phyloP scores from a whole-genome alignment of 2,113 vertebrate species.

The Anoplopoma fimbria region DNA sequence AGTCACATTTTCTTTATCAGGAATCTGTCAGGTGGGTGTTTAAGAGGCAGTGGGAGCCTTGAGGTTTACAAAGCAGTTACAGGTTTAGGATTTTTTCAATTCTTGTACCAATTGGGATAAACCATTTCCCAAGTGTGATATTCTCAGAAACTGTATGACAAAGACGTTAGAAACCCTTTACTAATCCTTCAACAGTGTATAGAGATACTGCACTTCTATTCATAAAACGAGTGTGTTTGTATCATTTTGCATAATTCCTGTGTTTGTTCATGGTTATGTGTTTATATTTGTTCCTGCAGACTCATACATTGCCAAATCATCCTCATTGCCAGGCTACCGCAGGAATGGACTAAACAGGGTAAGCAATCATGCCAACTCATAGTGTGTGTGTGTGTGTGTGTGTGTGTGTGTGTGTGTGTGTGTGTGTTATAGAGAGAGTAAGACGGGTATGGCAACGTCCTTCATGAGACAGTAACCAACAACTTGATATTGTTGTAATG shows the following conservation, averaged over 20 bases:
- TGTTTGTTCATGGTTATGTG: conserved; percentile 34
- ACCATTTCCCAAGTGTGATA: not conserved
- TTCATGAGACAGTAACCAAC: conserved; percentile 19
- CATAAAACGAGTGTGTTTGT: not conserved
- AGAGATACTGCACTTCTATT: not conserved
- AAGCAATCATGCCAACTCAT: conserved; percentile 56
- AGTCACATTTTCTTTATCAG: not conserved
- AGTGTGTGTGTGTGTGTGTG: not conserved
- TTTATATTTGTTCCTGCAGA: conserved; percentile 82
- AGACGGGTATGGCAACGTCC: conserved; percentile 16
- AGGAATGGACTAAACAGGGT: conserved; percentile 92
- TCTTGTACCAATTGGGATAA: not conserved
- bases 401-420: not conserved
- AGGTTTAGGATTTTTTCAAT: not conserved
- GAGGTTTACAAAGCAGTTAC: conserved; percentile 1
- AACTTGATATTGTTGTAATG: not conserved
- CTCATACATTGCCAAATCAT: conserved; percentile 91
- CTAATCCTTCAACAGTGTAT: not conserved
- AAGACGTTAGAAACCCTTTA: not conserved
- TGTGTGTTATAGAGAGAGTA: not conserved
- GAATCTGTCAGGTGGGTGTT: not conserved
- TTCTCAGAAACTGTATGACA: not conserved
- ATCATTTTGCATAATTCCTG: not conserved
- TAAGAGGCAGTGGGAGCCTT: not conserved
- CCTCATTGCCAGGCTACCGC: conserved; percentile 94